Evolutionary conservation across 2,797 vertebrate genomes (phyloP), one percentile per base, ranked within the genome.

Genomic region (Okamejei kenojei): DNA sequence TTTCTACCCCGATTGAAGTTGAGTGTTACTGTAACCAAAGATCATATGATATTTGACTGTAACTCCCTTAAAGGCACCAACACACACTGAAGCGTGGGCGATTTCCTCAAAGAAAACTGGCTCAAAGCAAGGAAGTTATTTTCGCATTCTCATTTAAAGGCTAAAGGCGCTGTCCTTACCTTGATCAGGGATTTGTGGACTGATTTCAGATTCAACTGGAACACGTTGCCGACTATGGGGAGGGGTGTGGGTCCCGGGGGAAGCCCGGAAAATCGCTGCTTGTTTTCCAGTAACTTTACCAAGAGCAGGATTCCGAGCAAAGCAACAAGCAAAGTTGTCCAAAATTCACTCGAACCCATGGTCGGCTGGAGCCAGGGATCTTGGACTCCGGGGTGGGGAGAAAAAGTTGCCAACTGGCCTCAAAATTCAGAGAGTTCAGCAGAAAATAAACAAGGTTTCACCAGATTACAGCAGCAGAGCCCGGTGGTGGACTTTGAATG

Each of bases 151-250:
- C 6, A 88, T 65, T 61, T 88, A n/a, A 35, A 90, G 23, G 26
- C 68, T 68, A 21, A 38, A 68, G 17, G 26, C 19, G 21, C 38
- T 21, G 11, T 1, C 95, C 96, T 96, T 35, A 97, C 96, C 96
- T 96, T 94, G 92, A 95, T 82, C 73, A 97, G 94, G 79, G 95
- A 96, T 61, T 95, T 95, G 82, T 95, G 95, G 5, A 94, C 94
- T 61, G 94, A 94, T 65, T 95, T 94, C 0, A 94, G 86, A 13
- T 94, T 88, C 58, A 97, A 19, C 32, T 96, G 96, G 11, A 97
- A 93, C 74, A 96, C n/a, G 93, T 97, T 97, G 26, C 96, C 96
- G 19, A 97, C 32, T 84, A 97, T 92, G 1, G 96, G 96, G 15
- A 95, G 93, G 0, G 96, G 96, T 21, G 95, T 90, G 0, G 96